Evolutionary conservation across 35 echinoderm and acorn worm species (phyloP).

Genomic region (Apostichopus californicus): DNA sequence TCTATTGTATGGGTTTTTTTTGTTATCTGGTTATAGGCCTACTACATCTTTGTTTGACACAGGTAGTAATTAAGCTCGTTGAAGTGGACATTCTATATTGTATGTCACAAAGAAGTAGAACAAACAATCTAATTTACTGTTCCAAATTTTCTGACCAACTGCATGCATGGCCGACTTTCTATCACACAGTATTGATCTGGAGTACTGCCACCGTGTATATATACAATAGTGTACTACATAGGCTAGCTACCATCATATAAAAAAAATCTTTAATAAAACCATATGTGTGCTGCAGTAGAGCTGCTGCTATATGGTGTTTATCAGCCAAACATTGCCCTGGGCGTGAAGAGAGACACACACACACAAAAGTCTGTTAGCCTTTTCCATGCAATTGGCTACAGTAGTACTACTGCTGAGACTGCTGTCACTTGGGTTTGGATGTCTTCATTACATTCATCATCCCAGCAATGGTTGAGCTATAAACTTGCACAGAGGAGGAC

Average conservation of each 20-base stretch:
- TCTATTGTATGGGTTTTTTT: too few species aligned
- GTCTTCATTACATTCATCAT: not conserved
- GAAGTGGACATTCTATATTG: too few species aligned
- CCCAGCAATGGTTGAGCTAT: not conserved
- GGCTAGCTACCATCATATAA: not conserved
- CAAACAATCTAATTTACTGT: too few species aligned
- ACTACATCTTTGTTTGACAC: too few species aligned
- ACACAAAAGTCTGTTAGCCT: conserved; percentile 37
- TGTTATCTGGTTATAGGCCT: too few species aligned
- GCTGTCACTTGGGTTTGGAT: not conserved
- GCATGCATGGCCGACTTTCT: too few species aligned
- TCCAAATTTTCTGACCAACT: too few species aligned
- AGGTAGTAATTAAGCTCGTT: too few species aligned
- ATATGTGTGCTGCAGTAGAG: not conserved
- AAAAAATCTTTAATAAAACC: conserved; percentile 13
- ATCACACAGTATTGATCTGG: not conserved
- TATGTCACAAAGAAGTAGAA: too few species aligned
- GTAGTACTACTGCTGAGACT: not conserved
- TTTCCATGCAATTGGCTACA: not conserved
- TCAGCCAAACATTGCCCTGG: conserved; percentile 24
- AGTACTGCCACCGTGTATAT: not conserved
- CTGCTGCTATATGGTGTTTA: not conserved
- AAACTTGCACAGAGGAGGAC: not conserved
- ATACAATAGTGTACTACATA: not conserved
- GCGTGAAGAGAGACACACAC: conserved; percentile 16